phyloP scores from a whole-genome alignment of 2,888 invertebrate species.

The Yponomeuta malinellus region DNA sequence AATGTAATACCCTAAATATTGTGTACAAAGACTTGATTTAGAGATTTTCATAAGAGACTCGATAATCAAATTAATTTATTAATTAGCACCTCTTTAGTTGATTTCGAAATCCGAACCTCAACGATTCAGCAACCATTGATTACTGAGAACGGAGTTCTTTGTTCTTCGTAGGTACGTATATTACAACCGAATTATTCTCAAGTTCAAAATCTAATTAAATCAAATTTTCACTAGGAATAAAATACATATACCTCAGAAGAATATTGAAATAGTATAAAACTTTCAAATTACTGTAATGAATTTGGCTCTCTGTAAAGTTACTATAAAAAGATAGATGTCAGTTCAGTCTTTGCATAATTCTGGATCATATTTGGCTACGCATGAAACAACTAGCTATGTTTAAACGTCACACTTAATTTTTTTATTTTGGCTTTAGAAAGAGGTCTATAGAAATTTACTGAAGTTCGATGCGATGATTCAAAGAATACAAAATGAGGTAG shows the following conservation, averaged over 20 bases:
- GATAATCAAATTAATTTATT: slow-evolving; percentile 36
- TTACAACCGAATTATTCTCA: background rate
- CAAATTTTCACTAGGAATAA: background rate
- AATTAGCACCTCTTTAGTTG: slow-evolving; percentile 51
- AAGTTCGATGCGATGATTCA: background rate
- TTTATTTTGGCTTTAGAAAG: background rate
- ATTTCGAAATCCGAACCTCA: background rate
- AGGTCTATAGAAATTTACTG: background rate
- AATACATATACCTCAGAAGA: background rate
- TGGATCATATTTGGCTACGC: slow-evolving; percentile 2
- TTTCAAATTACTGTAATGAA: background rate
- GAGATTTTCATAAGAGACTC: slow-evolving; percentile 45
- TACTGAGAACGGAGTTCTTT: background rate
- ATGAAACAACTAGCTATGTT: background rate
- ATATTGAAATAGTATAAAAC: background rate
- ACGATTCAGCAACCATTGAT: background rate
- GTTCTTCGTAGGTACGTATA: background rate
- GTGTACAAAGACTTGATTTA: slow-evolving; percentile 3
- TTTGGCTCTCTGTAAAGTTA: background rate
- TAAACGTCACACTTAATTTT: background rate
- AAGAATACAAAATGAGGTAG: slow-evolving; percentile 35
- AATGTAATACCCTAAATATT: slow-evolving; percentile 16
- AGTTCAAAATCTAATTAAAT: background rate
- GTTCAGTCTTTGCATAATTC: slow-evolving; percentile 11
- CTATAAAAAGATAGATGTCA: slow-evolving; percentile 7